Percentiles rank a stretch among this genome's conserved stretches.
Conservation (phyloP, 2,797 vertebrate species). For the Lepilemur septentrionalis region DNA sequence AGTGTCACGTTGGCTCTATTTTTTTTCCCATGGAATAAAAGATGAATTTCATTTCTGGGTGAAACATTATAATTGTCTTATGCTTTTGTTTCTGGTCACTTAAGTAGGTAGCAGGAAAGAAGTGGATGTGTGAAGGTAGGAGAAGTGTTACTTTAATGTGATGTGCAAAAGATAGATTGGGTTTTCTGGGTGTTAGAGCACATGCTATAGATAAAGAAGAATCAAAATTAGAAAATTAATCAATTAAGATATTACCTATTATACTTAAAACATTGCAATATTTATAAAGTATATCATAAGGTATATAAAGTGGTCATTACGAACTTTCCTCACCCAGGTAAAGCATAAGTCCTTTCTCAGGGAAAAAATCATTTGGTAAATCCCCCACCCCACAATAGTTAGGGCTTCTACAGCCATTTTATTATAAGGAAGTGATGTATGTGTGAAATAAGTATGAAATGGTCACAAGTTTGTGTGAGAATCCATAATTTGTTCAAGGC, state of each 20-base stretch:
- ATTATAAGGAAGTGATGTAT: not conserved
- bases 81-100: slow-evolving; percentile 11
- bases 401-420: not conserved
- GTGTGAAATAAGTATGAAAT: not conserved
- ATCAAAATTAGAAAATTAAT: not conserved
- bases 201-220: not conserved
- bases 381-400: too few relatives aligned
- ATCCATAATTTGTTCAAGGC: not conserved
- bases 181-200: not conserved
- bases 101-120: not conserved
- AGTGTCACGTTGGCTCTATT: not conserved
- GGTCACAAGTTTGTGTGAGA: not conserved
- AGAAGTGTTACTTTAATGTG: not conserved
- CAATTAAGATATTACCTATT: not conserved
- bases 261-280: not conserved
- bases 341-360: not conserved
- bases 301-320: not conserved
- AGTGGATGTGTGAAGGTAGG: not conserved
- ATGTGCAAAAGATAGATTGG: not conserved
- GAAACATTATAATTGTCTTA: not conserved
- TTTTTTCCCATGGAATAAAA: not conserved
- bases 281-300: not conserved
- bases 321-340: not conserved
- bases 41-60: not conserved
- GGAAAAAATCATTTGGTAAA: not conserved